Evolutionary conservation across 2,113 vertebrate genomes (phyloP).

Genomic region (Oenanthe melanoleuca): DNA sequence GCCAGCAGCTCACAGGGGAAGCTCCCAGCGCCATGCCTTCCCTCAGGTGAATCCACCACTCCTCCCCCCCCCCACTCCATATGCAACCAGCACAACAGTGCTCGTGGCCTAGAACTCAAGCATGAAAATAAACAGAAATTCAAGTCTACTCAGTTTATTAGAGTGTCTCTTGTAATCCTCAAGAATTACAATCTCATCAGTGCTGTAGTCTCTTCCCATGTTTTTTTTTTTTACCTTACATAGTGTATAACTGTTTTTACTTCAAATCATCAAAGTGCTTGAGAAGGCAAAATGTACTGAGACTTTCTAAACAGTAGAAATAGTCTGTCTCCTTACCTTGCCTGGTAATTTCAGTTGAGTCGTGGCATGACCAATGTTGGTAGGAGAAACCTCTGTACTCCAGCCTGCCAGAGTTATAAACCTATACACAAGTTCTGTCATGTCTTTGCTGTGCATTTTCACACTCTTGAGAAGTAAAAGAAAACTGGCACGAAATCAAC

Average conservation of each 20-base stretch:
- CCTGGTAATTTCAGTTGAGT: neutral
- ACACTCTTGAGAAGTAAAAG: neutral
- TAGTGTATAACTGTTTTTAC: fast-evolving
- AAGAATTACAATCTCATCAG: neutral
- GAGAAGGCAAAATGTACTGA: neutral
- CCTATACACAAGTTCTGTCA: fast-evolving
- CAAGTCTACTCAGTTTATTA: neutral
- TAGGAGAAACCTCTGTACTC: neutral
- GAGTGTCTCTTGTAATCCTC: neutral
- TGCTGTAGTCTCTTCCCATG: neutral
- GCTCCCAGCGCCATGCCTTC: too few relatives aligned
- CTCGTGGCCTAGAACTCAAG: neutral
- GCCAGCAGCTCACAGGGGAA: too few relatives aligned
- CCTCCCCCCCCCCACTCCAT: too few relatives aligned
- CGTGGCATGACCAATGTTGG: neutral
- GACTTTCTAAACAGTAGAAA: neutral
- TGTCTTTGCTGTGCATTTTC: neutral
- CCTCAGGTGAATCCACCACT: too few relatives aligned
- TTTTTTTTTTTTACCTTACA: fast-evolving
- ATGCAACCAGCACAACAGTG: too few relatives aligned
- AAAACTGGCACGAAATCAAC: neutral
- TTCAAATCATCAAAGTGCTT: neutral
- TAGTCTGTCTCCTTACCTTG: neutral
- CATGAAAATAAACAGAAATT: neutral
- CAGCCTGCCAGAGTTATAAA: neutral